phyloP scores from a whole-genome alignment of 2,113 vertebrate genomes.

The Oncorhynchus tshawytscha region DNA sequence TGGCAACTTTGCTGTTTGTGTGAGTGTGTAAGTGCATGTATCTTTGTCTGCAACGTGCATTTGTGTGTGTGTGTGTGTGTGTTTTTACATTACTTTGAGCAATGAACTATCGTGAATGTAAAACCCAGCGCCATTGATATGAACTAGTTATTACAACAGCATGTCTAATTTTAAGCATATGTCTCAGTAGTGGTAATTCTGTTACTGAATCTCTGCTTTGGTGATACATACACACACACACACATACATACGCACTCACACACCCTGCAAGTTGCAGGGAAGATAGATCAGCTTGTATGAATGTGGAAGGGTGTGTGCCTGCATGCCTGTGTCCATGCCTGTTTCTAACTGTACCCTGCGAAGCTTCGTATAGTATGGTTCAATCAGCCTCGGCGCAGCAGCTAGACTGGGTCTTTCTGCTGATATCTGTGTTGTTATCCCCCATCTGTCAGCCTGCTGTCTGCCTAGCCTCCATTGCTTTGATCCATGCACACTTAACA shows the following conservation, averaged over 20 bases:
- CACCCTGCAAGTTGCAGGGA: too few relatives aligned
- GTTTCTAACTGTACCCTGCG: neutral
- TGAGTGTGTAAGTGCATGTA: neutral
- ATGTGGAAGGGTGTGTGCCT: neutral
- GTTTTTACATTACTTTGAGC: neutral
- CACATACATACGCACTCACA: too few relatives aligned
- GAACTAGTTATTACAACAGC: too few relatives aligned
- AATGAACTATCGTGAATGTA: too few relatives aligned
- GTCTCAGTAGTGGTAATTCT: too few relatives aligned
- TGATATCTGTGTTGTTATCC: neutral
- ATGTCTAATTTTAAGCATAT: too few relatives aligned
- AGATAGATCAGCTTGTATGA: neutral
- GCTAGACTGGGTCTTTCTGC: neutral
- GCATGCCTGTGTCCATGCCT: neutral
- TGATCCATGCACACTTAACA: slow-evolving; percentile 3
- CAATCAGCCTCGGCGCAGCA: neutral
- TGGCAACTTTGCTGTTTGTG: neutral
- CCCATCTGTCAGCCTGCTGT: neutral
- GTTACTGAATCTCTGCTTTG: too few relatives aligned
- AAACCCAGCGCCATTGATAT: too few relatives aligned
- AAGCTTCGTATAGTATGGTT: neutral
- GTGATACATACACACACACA: too few relatives aligned
- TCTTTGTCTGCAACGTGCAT: neutral
- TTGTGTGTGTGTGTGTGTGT: neutral
- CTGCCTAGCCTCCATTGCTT: neutral